A percentile compares a stretch with the other conserved stretches of the same genome.
These are phyloP conservation scores for Lerista edwardsae DNA, from an alignment of 2,797 vertebrate species.

Conservation along the genomic window DNA sequence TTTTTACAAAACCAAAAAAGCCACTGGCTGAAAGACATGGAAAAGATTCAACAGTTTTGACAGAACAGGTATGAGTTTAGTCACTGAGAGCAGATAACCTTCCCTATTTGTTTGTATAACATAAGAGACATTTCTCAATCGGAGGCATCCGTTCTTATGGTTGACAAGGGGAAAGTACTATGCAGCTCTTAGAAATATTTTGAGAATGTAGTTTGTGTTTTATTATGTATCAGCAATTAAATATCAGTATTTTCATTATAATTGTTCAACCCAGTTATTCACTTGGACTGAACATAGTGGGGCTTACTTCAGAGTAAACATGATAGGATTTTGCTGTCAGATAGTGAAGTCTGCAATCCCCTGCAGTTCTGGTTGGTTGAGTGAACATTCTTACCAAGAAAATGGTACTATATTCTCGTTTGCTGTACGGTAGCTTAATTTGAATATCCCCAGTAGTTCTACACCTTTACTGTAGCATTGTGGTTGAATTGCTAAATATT, in stretches of 20 bases:
- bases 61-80: slow-evolving; percentile 38
- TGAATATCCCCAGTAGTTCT: not conserved
- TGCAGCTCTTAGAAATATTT: not conserved
- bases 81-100: not conserved
- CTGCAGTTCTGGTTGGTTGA: not conserved
- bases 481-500: not conserved
- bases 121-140: not conserved
- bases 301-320: too few species aligned
- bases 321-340: too few species aligned
- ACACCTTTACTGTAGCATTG: not conserved
- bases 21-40: slow-evolving; percentile 14
- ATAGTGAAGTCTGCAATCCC: not conserved
- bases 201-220: not conserved
- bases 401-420: not conserved
- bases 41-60: not conserved
- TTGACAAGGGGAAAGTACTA: not conserved
- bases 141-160: not conserved
- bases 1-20: slow-evolving; percentile 61
- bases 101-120: not conserved
- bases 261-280: too few species aligned
- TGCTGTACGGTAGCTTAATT: not conserved
- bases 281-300: too few species aligned
- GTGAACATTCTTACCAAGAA: not conserved
- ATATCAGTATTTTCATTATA: too few species aligned
- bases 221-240: not conserved